Base-by-base conservation (phyloP, 2,797 vertebrate species). In the Etheostoma perlongum region DNA sequence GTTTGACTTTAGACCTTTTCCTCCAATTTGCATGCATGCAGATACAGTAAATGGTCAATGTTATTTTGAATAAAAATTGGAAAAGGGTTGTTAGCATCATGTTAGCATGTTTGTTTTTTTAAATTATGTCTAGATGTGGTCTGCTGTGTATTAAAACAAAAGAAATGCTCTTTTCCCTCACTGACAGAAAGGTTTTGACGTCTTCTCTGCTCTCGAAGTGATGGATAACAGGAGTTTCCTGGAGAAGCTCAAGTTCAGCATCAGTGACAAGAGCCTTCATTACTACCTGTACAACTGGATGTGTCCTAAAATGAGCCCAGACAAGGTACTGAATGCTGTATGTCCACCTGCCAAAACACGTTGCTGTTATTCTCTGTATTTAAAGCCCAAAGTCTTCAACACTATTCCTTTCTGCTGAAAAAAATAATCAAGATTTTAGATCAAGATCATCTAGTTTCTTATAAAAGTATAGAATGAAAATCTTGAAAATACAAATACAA, bases 261-360 rank as follows among this genome's bases (percentile, higher is more conserved):
- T 95, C 3, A 95, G 94, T 48, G 95, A 96, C 0, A 94, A 89
- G 71, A 94, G 94, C 74, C 91, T 97, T 88, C 95, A 99, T 93
- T 98, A 97, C 96, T 99, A 99, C 86, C 94, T 99, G 78, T 99
- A 97, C 95, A 99, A 99, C 94, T 99, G 98, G 98, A 97, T 95
- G 87, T 99, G 98, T 90, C 97, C 97, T 62, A 94, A 85, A 79
- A 96, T 98, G 91, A 95, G 93, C 19, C 90, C 97, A 5, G 96
- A 99, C 85, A 97, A 99, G 97, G 98, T 99, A 90, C 10, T 58
- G 16, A 27, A 3, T 6, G 19, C 46, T 65, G 46, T 61, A 12
- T 61, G 54, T 51, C 19, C 33, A 25, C 21, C 30, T 76, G 21
- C 60, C 18, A 54, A 48, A 10, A 81, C 21, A 51, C 1, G 2